A percentile compares a stretch with the other conserved stretches of the same genome.
These are phyloP conservation scores for Temnothorax unifasciatus DNA, from an alignment of 2,888 invertebrate species.

Conservation along the genomic window DNA sequence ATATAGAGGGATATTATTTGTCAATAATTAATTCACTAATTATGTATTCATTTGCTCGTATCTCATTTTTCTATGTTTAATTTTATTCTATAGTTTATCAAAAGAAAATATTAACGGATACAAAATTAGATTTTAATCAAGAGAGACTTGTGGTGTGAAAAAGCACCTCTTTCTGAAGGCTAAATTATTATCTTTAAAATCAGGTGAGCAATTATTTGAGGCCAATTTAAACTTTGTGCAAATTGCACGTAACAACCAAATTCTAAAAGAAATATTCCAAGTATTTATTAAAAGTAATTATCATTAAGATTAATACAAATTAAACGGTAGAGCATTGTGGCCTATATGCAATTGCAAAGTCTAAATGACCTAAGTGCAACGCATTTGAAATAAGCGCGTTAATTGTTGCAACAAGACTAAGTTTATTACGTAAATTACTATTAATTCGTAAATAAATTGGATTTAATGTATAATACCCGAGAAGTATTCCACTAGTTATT, in stretches of 20 bases:
- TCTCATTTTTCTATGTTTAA: background rate
- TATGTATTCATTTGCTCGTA: no score
- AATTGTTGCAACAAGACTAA: background rate
- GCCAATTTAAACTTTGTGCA: background rate
- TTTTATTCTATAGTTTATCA: background rate
- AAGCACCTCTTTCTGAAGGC: background rate
- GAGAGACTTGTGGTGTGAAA: background rate
- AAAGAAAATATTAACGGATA: background rate
- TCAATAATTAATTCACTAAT: background rate
- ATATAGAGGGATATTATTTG: background rate
- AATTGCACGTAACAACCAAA: background rate
- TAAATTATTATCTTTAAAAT: background rate
- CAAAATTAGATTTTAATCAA: background rate
- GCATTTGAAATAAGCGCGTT: background rate
- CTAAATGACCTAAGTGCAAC: background rate
- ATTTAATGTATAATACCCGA: constrained; percentile 26
- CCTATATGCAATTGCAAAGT: background rate
- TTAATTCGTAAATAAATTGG: constrained; percentile 33
- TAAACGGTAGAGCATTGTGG: background rate
- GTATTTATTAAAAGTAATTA: background rate
- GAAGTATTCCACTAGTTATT: constrained; percentile 8
- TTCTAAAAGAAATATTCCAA: background rate
- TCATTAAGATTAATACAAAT: background rate
- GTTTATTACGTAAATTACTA: background rate
- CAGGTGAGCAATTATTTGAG: background rate